These are phyloP conservation scores for Acrocephalus kingi DNA, from an alignment of 2,113 vertebrate species.

Conservation along the genomic window DNA sequence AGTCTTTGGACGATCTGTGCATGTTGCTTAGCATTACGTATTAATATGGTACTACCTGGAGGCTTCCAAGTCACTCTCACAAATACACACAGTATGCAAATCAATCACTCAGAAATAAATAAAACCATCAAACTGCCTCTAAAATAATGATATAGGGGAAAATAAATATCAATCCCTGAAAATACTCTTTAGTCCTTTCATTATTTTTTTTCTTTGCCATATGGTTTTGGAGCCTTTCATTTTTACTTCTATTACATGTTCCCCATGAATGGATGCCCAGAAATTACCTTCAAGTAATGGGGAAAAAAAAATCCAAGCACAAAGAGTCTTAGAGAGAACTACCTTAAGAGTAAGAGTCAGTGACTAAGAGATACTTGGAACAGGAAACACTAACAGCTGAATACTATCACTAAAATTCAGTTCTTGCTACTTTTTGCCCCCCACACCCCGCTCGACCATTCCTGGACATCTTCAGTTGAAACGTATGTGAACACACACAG, in stretches of 20 bases:
- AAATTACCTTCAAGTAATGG: not conserved
- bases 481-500: not conserved
- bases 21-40: not conserved
- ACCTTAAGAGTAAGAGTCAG: not conserved
- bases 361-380: not conserved
- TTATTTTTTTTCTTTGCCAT: not conserved
- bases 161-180: not conserved
- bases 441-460: rapidly evolving
- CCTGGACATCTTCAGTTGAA: rapidly evolving
- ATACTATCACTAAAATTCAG: not conserved
- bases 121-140: not conserved
- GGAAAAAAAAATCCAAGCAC: not conserved
- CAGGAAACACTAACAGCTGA: not conserved
- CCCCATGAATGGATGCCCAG: not conserved
- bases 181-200: not conserved
- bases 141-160: not conserved
- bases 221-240: not conserved
- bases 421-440: not conserved
- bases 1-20: not conserved
- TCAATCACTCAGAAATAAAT: not conserved
- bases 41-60: not conserved
- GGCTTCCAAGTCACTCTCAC: not conserved
- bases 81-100: not conserved
- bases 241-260: not conserved
- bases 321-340: not conserved